These are phyloP conservation scores for Prunella fulvescens DNA, from an alignment of 2,113 vertebrate species.

Conservation along the genomic window DNA sequence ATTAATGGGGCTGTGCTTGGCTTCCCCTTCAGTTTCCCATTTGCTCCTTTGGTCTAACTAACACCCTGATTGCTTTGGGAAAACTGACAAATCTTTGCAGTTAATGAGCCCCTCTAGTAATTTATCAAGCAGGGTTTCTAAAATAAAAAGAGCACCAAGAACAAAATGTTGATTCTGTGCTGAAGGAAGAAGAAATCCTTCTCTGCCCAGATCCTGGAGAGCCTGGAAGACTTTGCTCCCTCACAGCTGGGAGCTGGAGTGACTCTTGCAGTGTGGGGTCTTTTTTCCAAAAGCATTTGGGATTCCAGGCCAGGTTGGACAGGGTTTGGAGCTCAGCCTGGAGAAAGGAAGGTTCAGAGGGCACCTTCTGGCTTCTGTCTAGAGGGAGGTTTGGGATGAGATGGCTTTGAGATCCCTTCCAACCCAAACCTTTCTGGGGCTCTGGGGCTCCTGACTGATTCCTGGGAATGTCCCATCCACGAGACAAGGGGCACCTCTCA, in stretches of 20 bases:
- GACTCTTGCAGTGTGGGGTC: not conserved
- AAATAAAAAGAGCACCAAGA: not conserved
- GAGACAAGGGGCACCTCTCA: not conserved
- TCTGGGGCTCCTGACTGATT: not conserved
- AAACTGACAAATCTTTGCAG: slow-evolving; percentile 64
- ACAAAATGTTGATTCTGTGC: not conserved
- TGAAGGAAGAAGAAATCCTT: not conserved
- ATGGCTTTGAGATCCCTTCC: not conserved
- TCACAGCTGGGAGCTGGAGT: not conserved
- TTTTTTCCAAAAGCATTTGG: not conserved
- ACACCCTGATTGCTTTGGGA: slow-evolving; percentile 62
- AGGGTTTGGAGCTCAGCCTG: not conserved
- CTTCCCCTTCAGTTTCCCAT: slow-evolving; percentile 51
- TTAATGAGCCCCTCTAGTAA: slow-evolving; percentile 65
- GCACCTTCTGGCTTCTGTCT: not conserved
- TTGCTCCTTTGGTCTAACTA: slow-evolving; percentile 50
- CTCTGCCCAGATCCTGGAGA: not conserved
- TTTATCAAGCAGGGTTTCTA: slow-evolving; percentile 49
- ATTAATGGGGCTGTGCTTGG: slow-evolving; percentile 69
- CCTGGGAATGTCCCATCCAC: not conserved
- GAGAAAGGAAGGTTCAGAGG: not conserved
- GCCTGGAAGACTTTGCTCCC: not conserved
- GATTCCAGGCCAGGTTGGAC: not conserved
- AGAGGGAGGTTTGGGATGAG: not conserved
- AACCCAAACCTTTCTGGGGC: not conserved